Base-by-base conservation (phyloP, 64 coral and sea anemone species). In the Stylophora pistillata region DNA sequence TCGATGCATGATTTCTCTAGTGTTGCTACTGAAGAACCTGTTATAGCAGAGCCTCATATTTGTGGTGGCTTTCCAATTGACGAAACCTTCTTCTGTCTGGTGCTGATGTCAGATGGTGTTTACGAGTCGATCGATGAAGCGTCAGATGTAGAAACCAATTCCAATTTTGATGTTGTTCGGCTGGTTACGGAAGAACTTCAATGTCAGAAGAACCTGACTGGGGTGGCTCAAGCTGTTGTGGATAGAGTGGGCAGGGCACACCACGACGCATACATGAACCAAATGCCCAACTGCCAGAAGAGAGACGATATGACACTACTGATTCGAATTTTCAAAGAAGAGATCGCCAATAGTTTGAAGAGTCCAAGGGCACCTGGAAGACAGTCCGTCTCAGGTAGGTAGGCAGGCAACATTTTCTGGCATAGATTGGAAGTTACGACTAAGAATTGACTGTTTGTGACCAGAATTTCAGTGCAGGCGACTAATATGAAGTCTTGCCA, bases 221-320 rank as follows among this genome's bases (percentile, higher is more conserved):
- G 97, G 18, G 91, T 99, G 30, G 88, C 93, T 2, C 97, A 99
- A 52, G 97, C 97, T 68, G 87, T 99, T 14, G 93, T 99, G 58
- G 97, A 99, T 60, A 99, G 79, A 58, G 87, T 89, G 17, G 94
- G 97, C 0, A 83, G 97, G 21, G 17, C 58, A 30, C 97, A 99
- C 69, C 97, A 95, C 57, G 97, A 99, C 69, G 79, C 89, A 52
- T 99, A 88, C 82, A 99, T 99, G 97, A 87, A 93, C 58, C 93
- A 99, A 79, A 57, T 89, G 30, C 33, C 13, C 32, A 95, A 84
- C 28, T 99, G 97, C 71, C 93, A 99, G 56, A 92, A 89, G 30
- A 99, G 97, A 95, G 97, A 99, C 63, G 97, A 99, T 25, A 99
- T 99, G 97, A 99, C 97, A 0, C 30, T 95, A 59, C 74, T 99